These are phyloP conservation scores for Rambutsinella grinnellia DNA, from an alignment of 2,888 invertebrate genomes.

Conservation along the genomic window DNA sequence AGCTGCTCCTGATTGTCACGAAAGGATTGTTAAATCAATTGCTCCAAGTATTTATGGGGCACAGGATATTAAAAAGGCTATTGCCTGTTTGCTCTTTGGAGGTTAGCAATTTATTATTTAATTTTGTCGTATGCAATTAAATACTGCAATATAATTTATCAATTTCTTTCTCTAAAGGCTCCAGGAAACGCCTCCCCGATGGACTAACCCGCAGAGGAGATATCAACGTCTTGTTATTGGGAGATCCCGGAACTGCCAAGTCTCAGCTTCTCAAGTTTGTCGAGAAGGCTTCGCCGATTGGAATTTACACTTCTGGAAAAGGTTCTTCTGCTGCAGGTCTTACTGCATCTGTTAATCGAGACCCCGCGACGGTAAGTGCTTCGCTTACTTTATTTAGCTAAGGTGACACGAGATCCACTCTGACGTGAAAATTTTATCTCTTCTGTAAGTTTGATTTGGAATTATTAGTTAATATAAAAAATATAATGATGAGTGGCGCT, in stretches of 20 bases:
- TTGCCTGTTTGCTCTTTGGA: slow-evolving; percentile 94
- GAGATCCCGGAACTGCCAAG: slow-evolving; percentile 99
- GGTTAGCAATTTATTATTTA: slow-evolving; percentile 72
- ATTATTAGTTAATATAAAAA: not conserved
- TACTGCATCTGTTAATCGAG: slow-evolving; percentile 96
- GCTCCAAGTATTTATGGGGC: slow-evolving; percentile 98
- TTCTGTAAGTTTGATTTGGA: slow-evolving; percentile 72
- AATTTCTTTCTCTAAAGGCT: slow-evolving; percentile 75
- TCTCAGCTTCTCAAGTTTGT: slow-evolving; percentile 98
- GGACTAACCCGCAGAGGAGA: slow-evolving; percentile 96
- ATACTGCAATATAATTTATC: not conserved
- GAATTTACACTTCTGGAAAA: slow-evolving; percentile 99
- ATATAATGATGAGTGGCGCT: slow-evolving; percentile 61
- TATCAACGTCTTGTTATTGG: slow-evolving; percentile 93
- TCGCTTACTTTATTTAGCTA: no score
- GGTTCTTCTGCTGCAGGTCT: slow-evolving; percentile 99
- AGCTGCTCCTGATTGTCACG: slow-evolving; percentile 87
- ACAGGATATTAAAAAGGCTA: slow-evolving; percentile 95
- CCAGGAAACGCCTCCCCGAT: slow-evolving; percentile 91
- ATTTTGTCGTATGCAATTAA: not conserved
- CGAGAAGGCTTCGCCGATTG: slow-evolving; percentile 93
- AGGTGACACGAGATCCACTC: not conserved
- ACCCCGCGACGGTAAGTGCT: slow-evolving; percentile 89
- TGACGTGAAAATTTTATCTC: not conserved
- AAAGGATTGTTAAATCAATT: slow-evolving; percentile 88